Evolutionary conservation across 2,797 vertebrate genomes (phyloP), one percentile per base, ranked within the genome.

Genomic region (Sebastes elongatus): DNA sequence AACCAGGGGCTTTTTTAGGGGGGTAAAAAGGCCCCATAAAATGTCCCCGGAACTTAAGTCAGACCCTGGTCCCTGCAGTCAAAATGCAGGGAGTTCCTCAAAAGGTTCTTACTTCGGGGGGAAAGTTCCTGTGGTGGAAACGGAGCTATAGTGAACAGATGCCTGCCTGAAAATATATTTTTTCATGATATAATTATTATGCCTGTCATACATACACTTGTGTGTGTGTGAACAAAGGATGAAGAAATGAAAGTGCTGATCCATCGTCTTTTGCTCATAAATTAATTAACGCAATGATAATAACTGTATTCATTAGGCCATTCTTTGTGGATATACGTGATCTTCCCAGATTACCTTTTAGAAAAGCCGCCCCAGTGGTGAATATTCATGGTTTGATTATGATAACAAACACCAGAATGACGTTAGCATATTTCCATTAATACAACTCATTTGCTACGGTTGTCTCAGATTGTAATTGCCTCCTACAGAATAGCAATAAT

Each of bases 381-480:
- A 71, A 65, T 55, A 84, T 25, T 66, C 30, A 74, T 23, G 4
- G 10, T 57, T 7, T 73, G 35, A 78, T 76, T 69, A 57, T 60
- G 11, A 77, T 80, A 27, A 69, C 46, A 78, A 66, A 69, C 59
- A 80, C 25, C 32, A 75, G 38, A 23, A 7, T 27, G 57, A 63
- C n/a, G 5, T 57, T 27, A 3, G 46, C 27, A 6, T 22, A 72
- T 23, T 84, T 76, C 3, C 55, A 76, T 71, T 75, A 35, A 78
- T 73, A 66, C 7, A 52, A 14, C 18, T 76, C 7, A 72, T 82
- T 64, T 55, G 46, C 53, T 33, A 53, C 52, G 35, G 4, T 73
- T 81, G 59, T 62, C 9, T 71, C 18, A 52, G 46, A 80, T 78
- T 72, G 59, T 61, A 57, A 71, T 74, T 68, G 46, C 46, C 11